These are phyloP conservation scores for Chroicocephalus ridibundus DNA, from an alignment of 2,113 vertebrate genomes.

Conservation along the genomic window DNA sequence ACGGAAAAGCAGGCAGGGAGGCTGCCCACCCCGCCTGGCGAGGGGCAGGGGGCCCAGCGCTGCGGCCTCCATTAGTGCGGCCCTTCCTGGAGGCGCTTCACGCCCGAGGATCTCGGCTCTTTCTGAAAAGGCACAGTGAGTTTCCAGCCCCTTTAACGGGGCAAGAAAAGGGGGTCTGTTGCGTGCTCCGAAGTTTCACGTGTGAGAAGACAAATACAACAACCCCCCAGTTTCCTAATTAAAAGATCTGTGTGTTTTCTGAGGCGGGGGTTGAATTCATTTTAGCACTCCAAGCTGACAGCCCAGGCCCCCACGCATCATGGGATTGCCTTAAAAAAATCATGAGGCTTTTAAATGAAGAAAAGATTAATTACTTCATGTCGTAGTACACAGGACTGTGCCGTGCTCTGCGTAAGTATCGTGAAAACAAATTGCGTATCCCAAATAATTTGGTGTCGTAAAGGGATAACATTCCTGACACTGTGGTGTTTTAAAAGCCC, in stretches of 20 bases:
- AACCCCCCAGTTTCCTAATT: not conserved
- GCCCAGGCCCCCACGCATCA: not conserved
- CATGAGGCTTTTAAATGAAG: not conserved
- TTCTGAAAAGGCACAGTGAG: not conserved
- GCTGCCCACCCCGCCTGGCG: not conserved
- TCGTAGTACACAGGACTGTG: not conserved
- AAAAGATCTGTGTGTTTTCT: not conserved
- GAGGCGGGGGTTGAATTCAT: not conserved
- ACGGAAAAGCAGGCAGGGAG: not conserved
- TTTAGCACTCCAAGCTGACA: not conserved
- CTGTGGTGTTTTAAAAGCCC: not conserved
- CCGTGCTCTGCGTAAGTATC: not conserved
- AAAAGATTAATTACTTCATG: not conserved
- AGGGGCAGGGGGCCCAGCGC: not conserved
- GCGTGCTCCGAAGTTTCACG: accelerated
- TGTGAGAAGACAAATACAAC: not conserved
- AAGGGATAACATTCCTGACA: not conserved
- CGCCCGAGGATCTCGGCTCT: accelerated
- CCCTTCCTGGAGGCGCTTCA: too few species aligned
- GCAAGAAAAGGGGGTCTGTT: not conserved
- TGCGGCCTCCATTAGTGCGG: not conserved
- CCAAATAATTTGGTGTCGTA: not conserved
- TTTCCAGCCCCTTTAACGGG: not conserved
- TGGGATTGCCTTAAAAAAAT: not conserved
- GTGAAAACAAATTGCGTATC: not conserved